Evolutionary conservation across 2,888 invertebrate genomes (phyloP).

Genomic region (Dryocosmus kuriphilus): DNA sequence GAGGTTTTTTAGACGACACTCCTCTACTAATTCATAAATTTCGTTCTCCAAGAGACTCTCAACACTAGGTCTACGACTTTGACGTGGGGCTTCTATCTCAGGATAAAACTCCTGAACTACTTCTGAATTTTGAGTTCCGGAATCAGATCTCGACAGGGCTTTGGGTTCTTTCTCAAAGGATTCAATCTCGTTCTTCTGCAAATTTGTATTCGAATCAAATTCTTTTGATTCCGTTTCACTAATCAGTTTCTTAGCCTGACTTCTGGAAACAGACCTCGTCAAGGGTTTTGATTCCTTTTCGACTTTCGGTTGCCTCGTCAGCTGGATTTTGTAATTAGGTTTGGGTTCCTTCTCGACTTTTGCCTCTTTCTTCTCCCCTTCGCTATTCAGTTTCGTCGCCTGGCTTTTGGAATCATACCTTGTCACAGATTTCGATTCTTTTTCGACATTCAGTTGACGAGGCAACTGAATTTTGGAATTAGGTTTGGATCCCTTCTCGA

Average conservation of each 20-base stretch:
- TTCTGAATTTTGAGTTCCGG: background rate
- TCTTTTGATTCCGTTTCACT: background rate
- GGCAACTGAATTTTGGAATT: background rate
- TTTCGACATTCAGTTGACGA: background rate
- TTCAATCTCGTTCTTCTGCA: constrained; percentile 41
- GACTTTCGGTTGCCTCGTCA: background rate
- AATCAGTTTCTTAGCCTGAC: background rate
- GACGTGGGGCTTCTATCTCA: background rate
- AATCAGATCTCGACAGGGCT: background rate
- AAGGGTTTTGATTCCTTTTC: constrained; percentile 15
- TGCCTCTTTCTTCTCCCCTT: constrained; percentile 22
- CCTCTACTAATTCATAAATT: constrained; percentile 25
- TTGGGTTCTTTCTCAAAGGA: constrained; percentile 28
- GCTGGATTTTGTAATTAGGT: background rate
- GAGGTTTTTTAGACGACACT: constrained; percentile 24
- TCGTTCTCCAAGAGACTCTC: constrained; percentile 30
- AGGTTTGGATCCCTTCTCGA: background rate
- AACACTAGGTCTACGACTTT: constrained; percentile 26
- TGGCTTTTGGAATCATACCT: constrained; percentile 39
- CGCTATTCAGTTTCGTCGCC: constrained; percentile 3
- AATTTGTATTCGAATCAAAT: too few species aligned
- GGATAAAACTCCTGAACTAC: background rate
- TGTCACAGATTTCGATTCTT: constrained; percentile 25
- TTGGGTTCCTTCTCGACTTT: too few species aligned
- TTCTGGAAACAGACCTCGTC: constrained; percentile 42